Conservation (phyloP, 1,140 invertebrate genomes). For the Drosophila kanapiae region DNA sequence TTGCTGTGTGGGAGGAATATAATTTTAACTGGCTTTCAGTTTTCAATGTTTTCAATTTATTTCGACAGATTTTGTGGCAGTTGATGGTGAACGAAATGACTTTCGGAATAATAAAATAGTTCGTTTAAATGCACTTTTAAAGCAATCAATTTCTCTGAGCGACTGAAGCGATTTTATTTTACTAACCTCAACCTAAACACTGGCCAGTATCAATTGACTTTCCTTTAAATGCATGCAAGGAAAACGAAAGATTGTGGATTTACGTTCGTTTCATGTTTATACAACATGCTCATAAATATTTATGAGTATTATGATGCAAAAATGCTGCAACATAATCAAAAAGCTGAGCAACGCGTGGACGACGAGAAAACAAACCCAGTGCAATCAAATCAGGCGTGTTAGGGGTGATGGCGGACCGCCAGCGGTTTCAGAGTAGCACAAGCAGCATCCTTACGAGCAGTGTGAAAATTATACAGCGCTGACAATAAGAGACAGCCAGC, state of each 20-base stretch:
- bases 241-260: constrained; percentile 8
- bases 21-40: constrained; percentile 2
- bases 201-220: constrained; percentile 17
- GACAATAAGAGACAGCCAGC: constrained; percentile 48
- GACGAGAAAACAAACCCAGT: constrained; percentile 16
- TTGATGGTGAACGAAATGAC: constrained; percentile 14
- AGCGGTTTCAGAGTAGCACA: constrained; percentile 9
- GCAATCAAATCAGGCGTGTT: constrained; percentile 68
- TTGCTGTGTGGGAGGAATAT: constrained; percentile 19
- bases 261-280: constrained; percentile 38
- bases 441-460: constrained; percentile 19
- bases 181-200: too few species aligned
- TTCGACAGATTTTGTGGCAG: constrained; percentile 15
- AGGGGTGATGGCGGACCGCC: constrained; percentile 21
- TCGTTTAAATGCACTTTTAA: constrained; percentile 38
- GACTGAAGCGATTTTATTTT: constrained; percentile 35
- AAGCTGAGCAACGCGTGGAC: constrained; percentile 19
- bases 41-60: constrained; percentile 25
- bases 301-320: constrained; percentile 72
- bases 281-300: constrained; percentile 67
- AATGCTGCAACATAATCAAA: constrained; percentile 54
- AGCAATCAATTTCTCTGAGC: constrained; percentile 26
- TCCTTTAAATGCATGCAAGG: constrained; percentile 30
- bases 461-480: constrained; percentile 69
- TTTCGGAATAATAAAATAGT: constrained; percentile 33